A percentile compares a stretch with the other conserved stretches of the same genome.
Evolutionary conservation across 2,113 vertebrate genomes (phyloP).

Genomic region (Cheirogaleus medius): DNA sequence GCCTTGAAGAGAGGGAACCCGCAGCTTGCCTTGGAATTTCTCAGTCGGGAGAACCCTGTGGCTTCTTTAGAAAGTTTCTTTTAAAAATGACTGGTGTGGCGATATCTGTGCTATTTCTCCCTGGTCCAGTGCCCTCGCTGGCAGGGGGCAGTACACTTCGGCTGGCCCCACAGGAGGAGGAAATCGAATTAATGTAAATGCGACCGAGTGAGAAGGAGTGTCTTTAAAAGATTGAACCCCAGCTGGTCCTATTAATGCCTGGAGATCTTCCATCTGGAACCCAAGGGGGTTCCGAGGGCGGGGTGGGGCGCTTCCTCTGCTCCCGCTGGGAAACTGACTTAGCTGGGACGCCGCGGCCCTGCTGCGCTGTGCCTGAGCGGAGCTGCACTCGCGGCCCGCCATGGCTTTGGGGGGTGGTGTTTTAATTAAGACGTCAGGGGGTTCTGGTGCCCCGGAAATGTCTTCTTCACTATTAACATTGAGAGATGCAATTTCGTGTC

Average conservation of each 20-base stretch:
- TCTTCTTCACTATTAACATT: accelerated
- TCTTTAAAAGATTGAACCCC: background rate
- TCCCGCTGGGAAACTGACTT: background rate
- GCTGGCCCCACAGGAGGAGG: background rate
- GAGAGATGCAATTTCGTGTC: background rate
- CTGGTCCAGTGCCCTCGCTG: accelerated
- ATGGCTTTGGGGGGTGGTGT: background rate
- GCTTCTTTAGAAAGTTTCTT: background rate
- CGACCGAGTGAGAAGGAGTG: too few relatives aligned
- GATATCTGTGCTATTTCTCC: background rate
- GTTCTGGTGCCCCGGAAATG: background rate
- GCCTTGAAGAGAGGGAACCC: background rate
- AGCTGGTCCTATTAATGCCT: too few relatives aligned
- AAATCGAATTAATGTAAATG: background rate
- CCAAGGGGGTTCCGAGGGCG: accelerated
- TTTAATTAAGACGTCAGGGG: background rate
- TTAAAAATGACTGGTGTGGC: background rate
- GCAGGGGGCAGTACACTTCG: background rate
- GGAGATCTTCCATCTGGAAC: background rate
- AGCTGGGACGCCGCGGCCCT: too few relatives aligned
- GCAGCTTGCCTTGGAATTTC: background rate
- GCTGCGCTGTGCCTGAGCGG: accelerated
- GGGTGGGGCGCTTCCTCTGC: accelerated
- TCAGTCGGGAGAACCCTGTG: accelerated
- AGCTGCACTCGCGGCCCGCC: accelerated